These are phyloP conservation scores for Pangasius krempfi DNA, from an alignment of 2,797 vertebrate species.

Conservation along the genomic window DNA sequence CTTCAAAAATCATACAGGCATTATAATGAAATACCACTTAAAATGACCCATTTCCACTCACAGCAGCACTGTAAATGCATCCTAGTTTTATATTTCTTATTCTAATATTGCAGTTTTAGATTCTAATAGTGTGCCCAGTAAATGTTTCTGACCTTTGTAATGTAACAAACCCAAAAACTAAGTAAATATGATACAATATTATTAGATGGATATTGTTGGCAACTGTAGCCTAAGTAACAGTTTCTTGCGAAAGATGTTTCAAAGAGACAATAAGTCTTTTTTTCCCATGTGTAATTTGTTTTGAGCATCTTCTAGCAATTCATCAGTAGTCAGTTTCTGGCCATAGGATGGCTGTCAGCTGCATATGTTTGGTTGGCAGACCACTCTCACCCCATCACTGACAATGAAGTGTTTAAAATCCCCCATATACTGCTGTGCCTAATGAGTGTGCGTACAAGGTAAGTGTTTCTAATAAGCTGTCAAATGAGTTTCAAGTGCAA, in stretches of 20 bases:
- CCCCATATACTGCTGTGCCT: background rate
- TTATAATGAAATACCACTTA: too few relatives aligned
- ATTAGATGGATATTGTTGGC: too few relatives aligned
- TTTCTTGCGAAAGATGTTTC: background rate
- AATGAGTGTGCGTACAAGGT: background rate
- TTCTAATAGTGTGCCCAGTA: background rate
- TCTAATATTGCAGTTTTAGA: background rate
- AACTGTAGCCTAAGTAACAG: too few relatives aligned
- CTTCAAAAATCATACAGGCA: too few relatives aligned
- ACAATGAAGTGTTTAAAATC: background rate
- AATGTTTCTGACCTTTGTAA: background rate
- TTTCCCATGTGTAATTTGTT: background rate
- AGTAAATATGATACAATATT: background rate
- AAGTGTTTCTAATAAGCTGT: background rate
- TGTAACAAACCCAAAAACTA: background rate
- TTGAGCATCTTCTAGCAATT: background rate
- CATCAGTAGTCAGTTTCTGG: background rate
- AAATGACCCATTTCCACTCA: too few relatives aligned
- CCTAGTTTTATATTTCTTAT: too few relatives aligned
- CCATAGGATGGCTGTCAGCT: background rate
- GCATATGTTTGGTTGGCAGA: background rate
- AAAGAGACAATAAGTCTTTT: background rate
- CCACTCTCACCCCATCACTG: background rate
- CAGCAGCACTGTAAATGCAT: too few relatives aligned
- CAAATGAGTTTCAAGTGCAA: background rate